phyloP scores from a whole-genome alignment of 2,113 vertebrate species.

The Peromyscus polionotus region DNA sequence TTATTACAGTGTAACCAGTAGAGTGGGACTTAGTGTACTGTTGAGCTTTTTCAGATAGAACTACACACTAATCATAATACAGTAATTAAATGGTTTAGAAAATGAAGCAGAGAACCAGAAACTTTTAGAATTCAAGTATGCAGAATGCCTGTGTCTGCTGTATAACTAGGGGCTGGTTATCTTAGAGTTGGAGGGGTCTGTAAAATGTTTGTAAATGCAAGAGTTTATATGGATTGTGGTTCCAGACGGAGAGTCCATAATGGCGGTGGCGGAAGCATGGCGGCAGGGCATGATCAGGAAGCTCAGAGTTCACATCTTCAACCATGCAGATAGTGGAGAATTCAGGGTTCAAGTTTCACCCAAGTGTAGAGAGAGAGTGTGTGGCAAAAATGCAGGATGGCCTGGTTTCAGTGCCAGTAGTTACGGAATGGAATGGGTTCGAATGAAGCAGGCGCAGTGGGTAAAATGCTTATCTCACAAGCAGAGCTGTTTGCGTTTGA shows the following conservation, averaged over 20 bases:
- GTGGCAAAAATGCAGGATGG: background rate
- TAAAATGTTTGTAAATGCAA: background rate
- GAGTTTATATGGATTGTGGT: background rate
- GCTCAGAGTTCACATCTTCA: background rate
- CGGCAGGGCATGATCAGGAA: background rate
- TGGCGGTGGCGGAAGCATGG: background rate
- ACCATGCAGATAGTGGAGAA: background rate
- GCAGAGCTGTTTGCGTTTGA: background rate
- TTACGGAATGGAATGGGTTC: background rate
- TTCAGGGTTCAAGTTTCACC: background rate
- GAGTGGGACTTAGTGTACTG: slow-evolving; percentile 28
- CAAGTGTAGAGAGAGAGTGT: slow-evolving; percentile 9
- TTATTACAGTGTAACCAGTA: background rate
- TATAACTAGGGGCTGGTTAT: slow-evolving; percentile 1
- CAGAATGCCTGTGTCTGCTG: background rate
- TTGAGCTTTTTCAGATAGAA: slow-evolving; percentile 28
- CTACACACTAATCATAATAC: background rate
- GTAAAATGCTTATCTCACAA: background rate
- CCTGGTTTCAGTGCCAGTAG: slow-evolving; percentile 21
- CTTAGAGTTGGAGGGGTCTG: background rate
- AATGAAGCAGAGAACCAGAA: slow-evolving; percentile 50
- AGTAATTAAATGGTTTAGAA: slow-evolving; percentile 32
- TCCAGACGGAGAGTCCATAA: background rate
- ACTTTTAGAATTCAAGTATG: slow-evolving; percentile 5
- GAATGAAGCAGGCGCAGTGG: background rate